A percentile compares a stretch with the other conserved stretches of the same genome.
Conservation (phyloP, 2,888 invertebrate genomes). For the Neoaliturus tenellus region DNA sequence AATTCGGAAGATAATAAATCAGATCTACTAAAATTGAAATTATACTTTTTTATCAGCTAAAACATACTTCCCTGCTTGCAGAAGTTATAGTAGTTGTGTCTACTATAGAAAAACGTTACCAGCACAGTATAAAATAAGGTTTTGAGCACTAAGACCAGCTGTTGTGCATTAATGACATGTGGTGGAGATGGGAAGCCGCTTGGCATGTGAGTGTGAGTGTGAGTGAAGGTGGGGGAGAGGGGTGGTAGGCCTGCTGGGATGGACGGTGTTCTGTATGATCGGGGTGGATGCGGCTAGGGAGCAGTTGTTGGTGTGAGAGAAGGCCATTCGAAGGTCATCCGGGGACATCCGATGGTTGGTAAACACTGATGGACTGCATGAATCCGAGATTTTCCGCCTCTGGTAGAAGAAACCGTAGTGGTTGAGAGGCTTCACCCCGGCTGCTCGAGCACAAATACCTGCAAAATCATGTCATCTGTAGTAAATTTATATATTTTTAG, state of each 20-base stretch:
- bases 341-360: slow-evolving; percentile 77
- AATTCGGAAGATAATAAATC: too few relatives aligned
- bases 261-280: slow-evolving; percentile 63
- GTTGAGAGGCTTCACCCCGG: slow-evolving; percentile 78
- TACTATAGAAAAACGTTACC: too few relatives aligned
- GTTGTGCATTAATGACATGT: slow-evolving; percentile 17
- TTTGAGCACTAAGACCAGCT: slow-evolving; percentile 4
- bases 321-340: slow-evolving; percentile 65
- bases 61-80: too few relatives aligned
- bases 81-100: too few relatives aligned
- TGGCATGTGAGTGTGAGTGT: slow-evolving; percentile 1
- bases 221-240: too few relatives aligned
- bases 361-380: slow-evolving; percentile 70
- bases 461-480: too few relatives aligned
- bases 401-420: slow-evolving; percentile 80
- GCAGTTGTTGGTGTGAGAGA: slow-evolving; percentile 68
- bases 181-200: slow-evolving; percentile 12
- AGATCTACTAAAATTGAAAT: too few relatives aligned
- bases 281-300: slow-evolving; percentile 64
- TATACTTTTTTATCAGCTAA: too few relatives aligned
- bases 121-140: neutral
- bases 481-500: too few relatives aligned
- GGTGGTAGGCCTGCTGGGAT: slow-evolving; percentile 57
- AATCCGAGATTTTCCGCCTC: slow-evolving; percentile 70
- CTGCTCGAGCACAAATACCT: slow-evolving; percentile 80